Evolutionary conservation across 2,888 invertebrate species (phyloP).

Genomic region (Torymus aiolomorphi): DNA sequence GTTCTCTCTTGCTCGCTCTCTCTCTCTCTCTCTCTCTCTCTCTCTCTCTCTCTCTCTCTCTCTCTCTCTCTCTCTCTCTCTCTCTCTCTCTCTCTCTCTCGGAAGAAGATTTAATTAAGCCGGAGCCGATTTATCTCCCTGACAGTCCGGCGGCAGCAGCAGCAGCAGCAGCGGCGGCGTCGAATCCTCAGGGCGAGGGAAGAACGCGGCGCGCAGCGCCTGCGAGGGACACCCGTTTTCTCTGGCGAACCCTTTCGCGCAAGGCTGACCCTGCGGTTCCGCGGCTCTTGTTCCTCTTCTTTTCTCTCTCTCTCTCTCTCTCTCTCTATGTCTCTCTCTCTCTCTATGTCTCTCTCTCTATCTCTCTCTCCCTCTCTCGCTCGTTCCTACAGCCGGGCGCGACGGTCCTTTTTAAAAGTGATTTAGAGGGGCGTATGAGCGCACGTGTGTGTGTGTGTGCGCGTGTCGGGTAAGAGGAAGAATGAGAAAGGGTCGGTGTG

Average conservation of each 20-base stretch:
- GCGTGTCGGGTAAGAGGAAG: no score
- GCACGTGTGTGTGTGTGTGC: neutral
- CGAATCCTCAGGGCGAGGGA: conserved; percentile 61
- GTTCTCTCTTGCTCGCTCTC: conserved; percentile 35
- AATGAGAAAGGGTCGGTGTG: no score
- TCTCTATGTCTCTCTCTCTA: no score
- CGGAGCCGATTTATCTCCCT: conserved; percentile 76
- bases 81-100: no score
- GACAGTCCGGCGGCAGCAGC: conserved; percentile 66
- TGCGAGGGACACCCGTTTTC: no score
- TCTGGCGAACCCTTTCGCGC: conserved; percentile 59
- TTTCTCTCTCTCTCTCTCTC: conserved; percentile 5
- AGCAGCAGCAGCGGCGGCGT: conserved; percentile 1
- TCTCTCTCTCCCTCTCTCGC: no score
- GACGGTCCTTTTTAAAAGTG: conserved; percentile 48
- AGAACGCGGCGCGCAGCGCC: no score
- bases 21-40: no score
- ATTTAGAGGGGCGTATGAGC: conserved; percentile 31
- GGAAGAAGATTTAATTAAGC: conserved; percentile 77
- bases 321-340: no score
- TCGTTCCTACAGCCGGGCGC: neutral
- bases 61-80: conserved; percentile 55
- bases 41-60: no score
- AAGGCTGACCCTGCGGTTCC: conserved; percentile 11
- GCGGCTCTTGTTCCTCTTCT: conserved; percentile 9